These are phyloP conservation scores for Ahaetulla prasina DNA, from an alignment of 2,113 vertebrate genomes.

Conservation along the genomic window DNA sequence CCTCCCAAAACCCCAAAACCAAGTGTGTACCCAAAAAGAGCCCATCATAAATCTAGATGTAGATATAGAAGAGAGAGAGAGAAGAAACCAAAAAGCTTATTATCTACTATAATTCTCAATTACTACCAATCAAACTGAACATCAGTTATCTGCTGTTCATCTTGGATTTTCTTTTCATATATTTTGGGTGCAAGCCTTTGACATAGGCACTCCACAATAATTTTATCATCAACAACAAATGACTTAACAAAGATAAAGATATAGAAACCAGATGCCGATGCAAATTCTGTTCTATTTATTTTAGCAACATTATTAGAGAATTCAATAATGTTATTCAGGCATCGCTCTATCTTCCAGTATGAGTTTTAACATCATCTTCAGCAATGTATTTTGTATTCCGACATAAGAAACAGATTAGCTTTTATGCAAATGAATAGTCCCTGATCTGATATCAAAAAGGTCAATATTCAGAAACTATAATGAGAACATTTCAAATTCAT, in stretches of 20 bases:
- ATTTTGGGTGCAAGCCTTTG: background rate
- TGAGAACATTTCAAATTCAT: background rate
- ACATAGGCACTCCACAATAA: background rate
- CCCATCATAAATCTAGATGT: background rate
- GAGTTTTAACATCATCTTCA: background rate
- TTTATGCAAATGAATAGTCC: background rate
- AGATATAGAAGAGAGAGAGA: background rate
- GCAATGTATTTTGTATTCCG: background rate
- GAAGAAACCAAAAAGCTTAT: background rate
- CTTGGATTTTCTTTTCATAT: background rate
- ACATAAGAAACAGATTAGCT: background rate
- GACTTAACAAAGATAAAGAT: background rate
- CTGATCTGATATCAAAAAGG: background rate
- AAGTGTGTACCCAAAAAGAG: background rate
- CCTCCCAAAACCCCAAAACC: background rate
- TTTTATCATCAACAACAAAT: background rate
- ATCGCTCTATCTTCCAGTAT: background rate
- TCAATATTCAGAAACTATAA: background rate
- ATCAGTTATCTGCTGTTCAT: background rate
- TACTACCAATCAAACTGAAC: background rate
- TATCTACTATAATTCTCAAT: background rate
- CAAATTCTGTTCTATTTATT: background rate
- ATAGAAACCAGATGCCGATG: background rate
- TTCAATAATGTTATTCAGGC: background rate
- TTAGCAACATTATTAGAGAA: background rate